Percentiles rank a stretch among this genome's conserved stretches.
Conservation (phyloP, 1,140 invertebrate species). For the Zaprionus nigranus region DNA sequence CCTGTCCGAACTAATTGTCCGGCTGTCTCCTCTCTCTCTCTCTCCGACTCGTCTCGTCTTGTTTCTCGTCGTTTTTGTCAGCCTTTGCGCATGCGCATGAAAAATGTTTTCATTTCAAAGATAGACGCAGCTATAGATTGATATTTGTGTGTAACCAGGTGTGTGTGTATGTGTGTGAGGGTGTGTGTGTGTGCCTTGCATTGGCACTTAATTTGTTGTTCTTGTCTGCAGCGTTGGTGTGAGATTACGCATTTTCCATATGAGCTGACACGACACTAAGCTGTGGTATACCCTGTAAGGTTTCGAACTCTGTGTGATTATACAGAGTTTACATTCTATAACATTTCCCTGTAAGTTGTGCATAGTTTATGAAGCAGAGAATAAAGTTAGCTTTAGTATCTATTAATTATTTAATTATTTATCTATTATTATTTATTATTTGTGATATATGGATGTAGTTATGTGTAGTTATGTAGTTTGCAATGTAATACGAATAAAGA, state of each 20-base stretch:
- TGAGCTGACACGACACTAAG: constrained; percentile 27
- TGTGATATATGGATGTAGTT: too few relatives aligned
- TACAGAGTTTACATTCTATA: background rate
- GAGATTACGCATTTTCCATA: constrained; percentile 77
- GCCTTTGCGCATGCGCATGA: constrained; percentile 66
- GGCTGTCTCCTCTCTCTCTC: constrained; percentile 36
- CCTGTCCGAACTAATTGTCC: constrained; percentile 81
- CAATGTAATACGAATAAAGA: too few relatives aligned
- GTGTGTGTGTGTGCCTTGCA: constrained; percentile 38
- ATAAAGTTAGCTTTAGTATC: too few relatives aligned
- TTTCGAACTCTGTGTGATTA: background rate
- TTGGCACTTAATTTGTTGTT: constrained; percentile 78
- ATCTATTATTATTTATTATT: too few relatives aligned
- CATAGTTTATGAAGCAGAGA: too few relatives aligned
- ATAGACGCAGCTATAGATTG: constrained; percentile 49
- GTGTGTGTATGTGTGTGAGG: constrained; percentile 12
- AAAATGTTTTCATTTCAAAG: constrained; percentile 77
- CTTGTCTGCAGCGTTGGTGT: constrained; percentile 64
- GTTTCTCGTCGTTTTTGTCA: constrained; percentile 34
- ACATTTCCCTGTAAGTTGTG: background rate
- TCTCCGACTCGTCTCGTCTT: constrained; percentile 16
- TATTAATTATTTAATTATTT: too few relatives aligned
- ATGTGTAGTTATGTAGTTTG: too few relatives aligned
- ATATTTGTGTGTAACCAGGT: constrained; percentile 66
- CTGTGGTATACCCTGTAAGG: constrained; percentile 21